Evolutionary conservation across 1,140 invertebrate genomes (phyloP), one percentile per base, ranked within the genome.

Genomic region (Scaptomyza pallida): DNA sequence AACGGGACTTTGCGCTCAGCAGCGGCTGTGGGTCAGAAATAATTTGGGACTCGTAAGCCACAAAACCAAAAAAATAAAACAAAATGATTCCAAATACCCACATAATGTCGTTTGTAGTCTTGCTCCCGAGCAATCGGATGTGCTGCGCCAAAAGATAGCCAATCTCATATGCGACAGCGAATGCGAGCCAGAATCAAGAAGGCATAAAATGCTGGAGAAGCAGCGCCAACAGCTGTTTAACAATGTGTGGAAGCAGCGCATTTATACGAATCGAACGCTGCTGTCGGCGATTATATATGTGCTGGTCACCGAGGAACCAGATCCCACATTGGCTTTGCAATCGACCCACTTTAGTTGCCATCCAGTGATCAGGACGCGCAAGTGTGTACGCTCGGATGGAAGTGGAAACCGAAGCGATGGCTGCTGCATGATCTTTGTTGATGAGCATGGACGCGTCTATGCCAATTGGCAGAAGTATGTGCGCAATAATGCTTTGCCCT

Each of bases 381-480:
- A 79, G 44, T 90, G 89, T 51, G 52, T 89, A 37, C 63, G 8
- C 5, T 4, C 15, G 1, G 45, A 51, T 16, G 59, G 35, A 12
- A 73, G 69, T 15, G 65, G 72, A 12, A 78, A 72, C 43, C n/a
- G 1, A n/a, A 90, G 89, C 26, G 72, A 72, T 10, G 70, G 75
- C 8, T 90, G 89, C 15, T 90, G 89, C 63, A 90, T 90, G 89
- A 68, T 83, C 23, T 90, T 90, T 6, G 74, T 90, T 6, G 89
- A 90, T 50, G 89, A 90, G 26, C 52, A 78, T 12, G 86, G 71
- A 4, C 78, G 89, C 2, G 73, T 90, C 13, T 90, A 90, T 63
- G 40, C 52, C 21, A 90, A 85, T 50, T 90, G 89, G 89, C 9
- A 74, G 16, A 44, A 73, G 4, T 90, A 65, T 72, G 44, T 90